Conservation (phyloP, 2,797 vertebrate genomes). For the Harpagifer antarcticus region DNA sequence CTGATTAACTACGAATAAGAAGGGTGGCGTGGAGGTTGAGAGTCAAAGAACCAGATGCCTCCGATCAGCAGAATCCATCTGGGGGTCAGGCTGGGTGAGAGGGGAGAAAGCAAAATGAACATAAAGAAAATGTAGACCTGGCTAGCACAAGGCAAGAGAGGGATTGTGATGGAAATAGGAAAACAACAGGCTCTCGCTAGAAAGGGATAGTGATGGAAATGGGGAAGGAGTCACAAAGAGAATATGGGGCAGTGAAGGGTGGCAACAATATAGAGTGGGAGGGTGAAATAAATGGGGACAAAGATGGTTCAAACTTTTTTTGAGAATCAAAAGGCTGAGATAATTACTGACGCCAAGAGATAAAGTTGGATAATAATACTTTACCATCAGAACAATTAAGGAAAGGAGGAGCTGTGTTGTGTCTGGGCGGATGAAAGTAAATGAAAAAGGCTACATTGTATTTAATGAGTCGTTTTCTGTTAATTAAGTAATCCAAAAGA, state of each 20-base stretch:
- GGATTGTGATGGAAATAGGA: conserved; percentile 23
- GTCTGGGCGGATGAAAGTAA: not conserved
- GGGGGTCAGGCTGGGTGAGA: conserved; percentile 57
- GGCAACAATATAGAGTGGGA: conserved; percentile 8
- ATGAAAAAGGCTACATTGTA: not conserved
- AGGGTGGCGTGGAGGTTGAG: conserved; percentile 32
- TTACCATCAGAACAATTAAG: not conserved
- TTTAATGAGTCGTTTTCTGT: not conserved
- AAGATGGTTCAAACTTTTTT: conserved; percentile 24
- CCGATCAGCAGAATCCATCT: conserved; percentile 55
- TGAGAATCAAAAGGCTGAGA: conserved; percentile 14
- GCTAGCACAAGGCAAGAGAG: conserved; percentile 4
- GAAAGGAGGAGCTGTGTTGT: not conserved
- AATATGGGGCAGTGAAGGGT: not conserved
- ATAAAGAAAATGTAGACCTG: conserved; percentile 20
- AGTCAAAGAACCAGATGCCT: conserved; percentile 55
- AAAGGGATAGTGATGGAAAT: conserved; percentile 27
- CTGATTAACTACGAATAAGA: conserved; percentile 42
- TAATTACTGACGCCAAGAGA: conserved; percentile 14
- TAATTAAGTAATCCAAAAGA: not conserved
- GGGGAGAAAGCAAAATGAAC: conserved; percentile 14
- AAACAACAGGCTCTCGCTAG: not conserved
- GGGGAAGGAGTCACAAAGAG: not conserved
- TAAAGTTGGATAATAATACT: not conserved
- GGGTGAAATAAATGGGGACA: conserved; percentile 27